These are phyloP conservation scores for Smittia aterrima DNA, from an alignment of 2,888 invertebrate genomes.

Conservation along the genomic window DNA sequence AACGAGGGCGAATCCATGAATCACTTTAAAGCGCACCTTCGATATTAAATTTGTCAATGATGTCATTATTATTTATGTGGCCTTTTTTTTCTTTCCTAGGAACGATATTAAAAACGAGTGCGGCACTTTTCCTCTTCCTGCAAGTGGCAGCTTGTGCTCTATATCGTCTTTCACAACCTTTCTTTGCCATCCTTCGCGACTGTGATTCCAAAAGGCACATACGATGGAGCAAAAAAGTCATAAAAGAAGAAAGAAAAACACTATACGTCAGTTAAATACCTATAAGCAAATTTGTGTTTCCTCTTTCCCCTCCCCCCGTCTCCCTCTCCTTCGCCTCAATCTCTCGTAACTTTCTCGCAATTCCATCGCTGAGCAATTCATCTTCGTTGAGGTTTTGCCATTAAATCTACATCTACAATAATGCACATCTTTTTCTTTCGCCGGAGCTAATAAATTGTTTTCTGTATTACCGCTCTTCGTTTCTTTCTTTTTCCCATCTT, in stretches of 20 bases:
- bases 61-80: not conserved
- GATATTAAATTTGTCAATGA: constrained; percentile 33
- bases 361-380: constrained; percentile 35
- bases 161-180: not conserved
- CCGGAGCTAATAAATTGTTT: constrained; percentile 40
- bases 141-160: not conserved
- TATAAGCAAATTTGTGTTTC: constrained; percentile 40
- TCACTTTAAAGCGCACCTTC: not conserved
- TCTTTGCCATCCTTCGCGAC: not conserved
- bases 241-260: constrained; percentile 36
- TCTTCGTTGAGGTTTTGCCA: constrained; percentile 41
- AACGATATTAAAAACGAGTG: not conserved
- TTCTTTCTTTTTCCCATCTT: not conserved
- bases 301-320: not conserved
- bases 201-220: constrained; percentile 24
- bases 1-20: too few species aligned
- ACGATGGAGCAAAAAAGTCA: constrained; percentile 25
- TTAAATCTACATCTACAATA: constrained; percentile 40
- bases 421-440: constrained; percentile 25
- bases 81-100: not conserved
- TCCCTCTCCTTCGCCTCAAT: not conserved
- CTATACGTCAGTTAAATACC: constrained; percentile 41
- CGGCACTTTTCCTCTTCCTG: not conserved
- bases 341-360: not conserved
- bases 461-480: constrained; percentile 21